These are phyloP conservation scores for Variabilichromis moorii DNA, from an alignment of 2,113 vertebrate genomes.

Conservation along the genomic window DNA sequence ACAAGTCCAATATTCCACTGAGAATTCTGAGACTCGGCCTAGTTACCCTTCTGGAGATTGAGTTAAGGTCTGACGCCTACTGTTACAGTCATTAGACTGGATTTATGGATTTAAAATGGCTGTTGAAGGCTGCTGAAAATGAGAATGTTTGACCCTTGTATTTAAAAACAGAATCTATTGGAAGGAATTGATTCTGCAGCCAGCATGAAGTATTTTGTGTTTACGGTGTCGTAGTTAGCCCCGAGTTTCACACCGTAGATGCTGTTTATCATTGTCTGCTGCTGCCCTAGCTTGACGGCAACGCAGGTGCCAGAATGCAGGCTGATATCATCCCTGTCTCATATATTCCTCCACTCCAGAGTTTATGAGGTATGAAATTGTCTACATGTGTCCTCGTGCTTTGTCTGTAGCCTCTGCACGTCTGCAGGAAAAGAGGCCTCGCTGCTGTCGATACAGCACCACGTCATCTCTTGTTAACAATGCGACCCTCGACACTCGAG, in stretches of 20 bases:
- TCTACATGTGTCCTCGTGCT: conserved; percentile 2
- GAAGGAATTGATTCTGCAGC: neutral
- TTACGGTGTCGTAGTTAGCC: neutral
- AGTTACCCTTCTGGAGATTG: neutral
- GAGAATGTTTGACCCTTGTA: conserved; percentile 2
- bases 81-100: conserved; percentile 13
- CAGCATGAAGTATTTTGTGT: neutral
- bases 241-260: neutral
- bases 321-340: neutral
- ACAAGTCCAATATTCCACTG: conserved; percentile 6
- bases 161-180: neutral
- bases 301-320: neutral
- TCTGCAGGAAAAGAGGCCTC: neutral
- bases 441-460: neutral
- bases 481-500: neutral
- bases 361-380: conserved; percentile 22
- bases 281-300: neutral
- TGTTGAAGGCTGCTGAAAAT: conserved; percentile 5
- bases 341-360: neutral
- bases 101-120: conserved; percentile 26
- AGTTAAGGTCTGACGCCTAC: neutral
- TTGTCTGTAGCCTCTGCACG: neutral
- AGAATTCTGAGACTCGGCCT: neutral
- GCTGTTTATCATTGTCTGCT: neutral
- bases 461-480: conserved; percentile 8